phyloP scores from a whole-genome alignment of 2,113 vertebrate species.

The Vulpes lagopus region DNA sequence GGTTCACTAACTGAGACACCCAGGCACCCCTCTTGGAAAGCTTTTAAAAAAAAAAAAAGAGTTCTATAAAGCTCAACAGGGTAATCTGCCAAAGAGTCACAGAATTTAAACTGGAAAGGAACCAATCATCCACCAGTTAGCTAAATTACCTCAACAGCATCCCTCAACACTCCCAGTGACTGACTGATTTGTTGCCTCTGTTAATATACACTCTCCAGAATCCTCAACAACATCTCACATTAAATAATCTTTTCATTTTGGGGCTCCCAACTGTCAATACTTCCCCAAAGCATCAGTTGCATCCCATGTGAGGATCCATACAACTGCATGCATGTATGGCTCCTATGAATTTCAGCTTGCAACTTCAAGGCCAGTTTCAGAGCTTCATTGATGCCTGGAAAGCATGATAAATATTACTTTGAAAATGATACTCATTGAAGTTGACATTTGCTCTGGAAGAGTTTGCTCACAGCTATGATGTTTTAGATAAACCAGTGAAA shows the following conservation, averaged over 20 bases:
- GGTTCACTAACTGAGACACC: too few species aligned
- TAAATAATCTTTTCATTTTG: neutral
- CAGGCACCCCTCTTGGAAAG: too few species aligned
- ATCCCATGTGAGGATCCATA: neutral
- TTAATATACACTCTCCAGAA: neutral
- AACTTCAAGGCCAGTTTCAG: constrained; percentile 55
- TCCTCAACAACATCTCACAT: neutral
- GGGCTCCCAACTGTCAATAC: neutral
- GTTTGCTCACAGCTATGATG: constrained; percentile 68
- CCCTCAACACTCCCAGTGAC: neutral
- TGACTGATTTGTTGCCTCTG: neutral
- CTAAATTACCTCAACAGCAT: neutral
- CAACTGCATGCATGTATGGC: neutral
- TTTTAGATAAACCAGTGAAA: constrained; percentile 69
- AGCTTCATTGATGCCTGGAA: constrained; percentile 60
- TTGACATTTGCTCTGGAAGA: constrained; percentile 66
- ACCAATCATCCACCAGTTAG: neutral
- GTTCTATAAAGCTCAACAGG: constrained; percentile 11
- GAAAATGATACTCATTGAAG: constrained; percentile 74
- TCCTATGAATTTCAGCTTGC: constrained; percentile 41
- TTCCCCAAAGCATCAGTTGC: neutral
- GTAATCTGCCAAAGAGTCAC: neutral
- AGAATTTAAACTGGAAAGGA: neutral
- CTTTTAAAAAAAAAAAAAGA: neutral
- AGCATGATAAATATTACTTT: constrained; percentile 64